Base-by-base conservation (phyloP, 2,797 vertebrate genomes). In the Dromococcyx pavoninus region DNA sequence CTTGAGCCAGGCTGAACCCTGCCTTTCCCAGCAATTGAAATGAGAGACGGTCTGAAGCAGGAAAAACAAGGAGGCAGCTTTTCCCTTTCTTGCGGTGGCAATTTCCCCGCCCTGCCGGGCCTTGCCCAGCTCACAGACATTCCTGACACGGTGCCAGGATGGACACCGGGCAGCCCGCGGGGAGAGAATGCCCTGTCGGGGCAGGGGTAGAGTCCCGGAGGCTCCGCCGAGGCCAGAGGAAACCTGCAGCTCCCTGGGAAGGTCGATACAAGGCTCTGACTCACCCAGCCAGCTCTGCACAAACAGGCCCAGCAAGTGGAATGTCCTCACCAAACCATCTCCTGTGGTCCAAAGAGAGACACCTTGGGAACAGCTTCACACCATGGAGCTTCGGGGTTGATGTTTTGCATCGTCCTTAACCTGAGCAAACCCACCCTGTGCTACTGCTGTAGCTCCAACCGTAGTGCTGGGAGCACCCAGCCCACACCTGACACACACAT, bases 1-100 rank as follows among this genome's bases (percentile, higher is more conserved):
- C 96, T 95, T 95, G 94, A 95, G 93, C 46, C 0, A 0, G 89
- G 69, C 61, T 2, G 16, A 82, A 25, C 67, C 56, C 64, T 72
- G 91, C 88, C 25, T 43, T 96, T 96, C 93, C 94, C 95, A 94
- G 89, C 53, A 3, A 62, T 44, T 92, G 84, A 56, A 81, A 50
- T 1, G 80, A 86, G 92, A 93, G 53, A 75, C 78, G 84, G 88
- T 32, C 58, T 21, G 81, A 50, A 67, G 84, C 76, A 95, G 88
- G 88, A 94, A 92, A 25, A 95, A 78, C 85, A 86, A 93, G 93
- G 66, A 95, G 73, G 85, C 76, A 88, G 94, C 85, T 94, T 91
- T 95, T 89, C 91, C 93, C 87, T 87, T 95, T 92, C 93, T 91
- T 60, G 78, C 87, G 96, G 97, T 97, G 97, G 97, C 87, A 75